Evolutionary conservation across 2,888 invertebrate genomes (phyloP), one percentile per base, ranked within the genome.

Genomic region (Lasioglossum calceatum): DNA sequence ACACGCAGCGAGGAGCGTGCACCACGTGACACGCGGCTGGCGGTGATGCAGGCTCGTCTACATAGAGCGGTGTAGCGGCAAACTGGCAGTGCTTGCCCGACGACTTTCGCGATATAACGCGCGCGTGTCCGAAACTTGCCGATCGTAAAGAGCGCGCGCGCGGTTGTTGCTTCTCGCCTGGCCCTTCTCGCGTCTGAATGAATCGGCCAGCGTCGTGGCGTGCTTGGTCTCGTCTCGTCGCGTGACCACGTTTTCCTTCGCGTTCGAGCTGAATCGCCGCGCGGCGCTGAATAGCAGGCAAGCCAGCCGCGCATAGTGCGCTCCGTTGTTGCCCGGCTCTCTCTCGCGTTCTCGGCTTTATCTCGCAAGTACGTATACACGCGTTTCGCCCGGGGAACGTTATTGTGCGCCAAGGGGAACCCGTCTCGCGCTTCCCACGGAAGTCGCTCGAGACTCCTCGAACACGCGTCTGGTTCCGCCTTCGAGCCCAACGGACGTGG

Each of bases 61-160:
- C 84, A 79, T 80, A 84, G 70, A 39, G 70, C 36, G 36, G 70
- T 19, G 36, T 70, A 70, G 70, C 23, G 36, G 39, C 36, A 10
- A 39, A 70, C 70, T 70, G 36, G 70, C 70, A 87, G 88, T 87
- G 83, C 70, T 70, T 44, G 81, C 84, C 79, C 79, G 87, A 79
- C 84, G 84, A 87, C 81, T 87, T 87, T 87, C 81, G 81, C 84
- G 87, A 81, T 87, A 83, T 79, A 87, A 87, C 84, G 87, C 84
- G 84, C 73, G 80, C 79, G 79, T 23, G 79, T n/a, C 82, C 82
- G 79, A 79, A 86, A 87, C 86, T 82, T 19, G 47, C 32, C 70
- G 71, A 19, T 50, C 27, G 50, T 23, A 27, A 23, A 36, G 32
- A 64, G 16, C 32, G 64, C 64, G 64, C 64, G 64, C 32, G 32